These are phyloP conservation scores for Eupleurogrammus muticus DNA, from an alignment of 2,797 vertebrate genomes.

Conservation along the genomic window DNA sequence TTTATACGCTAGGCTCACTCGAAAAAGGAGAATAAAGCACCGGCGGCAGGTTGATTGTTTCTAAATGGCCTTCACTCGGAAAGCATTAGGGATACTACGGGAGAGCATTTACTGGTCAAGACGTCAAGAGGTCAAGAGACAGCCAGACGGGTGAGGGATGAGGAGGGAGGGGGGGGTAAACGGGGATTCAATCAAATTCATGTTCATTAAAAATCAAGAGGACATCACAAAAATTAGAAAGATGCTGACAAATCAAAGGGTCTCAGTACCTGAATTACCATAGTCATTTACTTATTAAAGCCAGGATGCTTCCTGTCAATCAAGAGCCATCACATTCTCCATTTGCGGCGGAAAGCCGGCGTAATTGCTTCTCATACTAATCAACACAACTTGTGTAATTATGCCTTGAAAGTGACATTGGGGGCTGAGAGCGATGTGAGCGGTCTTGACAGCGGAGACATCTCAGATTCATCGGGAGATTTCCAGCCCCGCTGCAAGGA, in stretches of 20 bases:
- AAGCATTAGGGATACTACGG: constrained; percentile 39
- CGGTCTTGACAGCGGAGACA: constrained; percentile 84
- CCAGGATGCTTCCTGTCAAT: constrained; percentile 88
- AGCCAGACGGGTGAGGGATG: constrained; percentile 44
- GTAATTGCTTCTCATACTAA: constrained; percentile 92
- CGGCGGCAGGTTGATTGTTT: constrained; percentile 36
- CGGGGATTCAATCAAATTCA: constrained; percentile 76
- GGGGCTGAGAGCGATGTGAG: constrained; percentile 83
- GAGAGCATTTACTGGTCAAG: constrained; percentile 55
- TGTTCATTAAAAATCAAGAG: constrained; percentile 85
- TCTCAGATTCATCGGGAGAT: constrained; percentile 85
- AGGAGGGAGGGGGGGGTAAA: constrained; percentile 33
- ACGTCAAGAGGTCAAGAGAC: constrained; percentile 37
- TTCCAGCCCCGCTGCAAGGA: constrained; percentile 79
- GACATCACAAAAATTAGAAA: constrained; percentile 79
- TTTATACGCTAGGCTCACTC: constrained; percentile 40
- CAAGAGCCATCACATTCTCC: constrained; percentile 86
- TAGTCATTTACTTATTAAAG: constrained; percentile 90
- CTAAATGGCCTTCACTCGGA: constrained; percentile 15
- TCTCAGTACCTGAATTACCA: constrained; percentile 88
- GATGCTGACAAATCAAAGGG: constrained; percentile 88
- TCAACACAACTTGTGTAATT: constrained; percentile 91
- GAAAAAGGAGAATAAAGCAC: constrained; percentile 37
- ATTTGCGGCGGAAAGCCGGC: constrained; percentile 87
- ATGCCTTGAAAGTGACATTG: constrained; percentile 91